Base-by-base conservation (phyloP, 2,888 invertebrate species). In the Calameuta filiformis region DNA sequence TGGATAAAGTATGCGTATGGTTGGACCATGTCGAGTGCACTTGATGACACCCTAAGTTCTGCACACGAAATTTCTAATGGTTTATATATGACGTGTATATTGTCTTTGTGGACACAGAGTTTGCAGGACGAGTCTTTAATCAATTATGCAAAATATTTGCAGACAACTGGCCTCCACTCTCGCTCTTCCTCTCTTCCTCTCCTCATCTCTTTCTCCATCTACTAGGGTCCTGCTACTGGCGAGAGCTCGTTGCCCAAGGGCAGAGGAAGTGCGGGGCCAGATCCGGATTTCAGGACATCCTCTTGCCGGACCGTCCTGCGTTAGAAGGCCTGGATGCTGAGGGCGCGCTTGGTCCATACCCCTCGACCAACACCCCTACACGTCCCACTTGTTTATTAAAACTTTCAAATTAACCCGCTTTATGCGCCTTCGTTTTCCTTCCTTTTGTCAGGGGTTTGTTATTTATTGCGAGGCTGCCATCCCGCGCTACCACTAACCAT, bases 131-230 rank as follows among this genome's bases (percentile, higher is more conserved):
- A 87, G 87, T 90, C 91, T 91, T 91, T 91, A 91, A 91, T 91
- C 91, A 91, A 91, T 91, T 91, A 91, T 91, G 90, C 84, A 90
- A 91, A 91, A 85, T 85, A 89, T 88, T 87, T 87, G 86, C 86
- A 83, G 83, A 85, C 85, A 80, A 80, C 76, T 73, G 12, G 76
- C 33, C 31, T 23, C 15, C 23, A 23, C 23, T 56, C 23, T 23
- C 9, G 0, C 9, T 12, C 68, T 30, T 68, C 35, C 34, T n/a
- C 69, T 69, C 71, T 30, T 12, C 77, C 3, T 31, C 31, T 31
- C 31, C 79, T 40, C 77, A 33, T 73, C 76, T 35, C 69, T 56
- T 34, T 75, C 75, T 35, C 56, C 23, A 15, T 6, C 56, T 9
- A 2, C 23, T 6, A 23, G 56, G 56, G 6, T 9, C 2, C 56